Conservation (phyloP, 2,113 vertebrate genomes). For the Amazona vittata region DNA sequence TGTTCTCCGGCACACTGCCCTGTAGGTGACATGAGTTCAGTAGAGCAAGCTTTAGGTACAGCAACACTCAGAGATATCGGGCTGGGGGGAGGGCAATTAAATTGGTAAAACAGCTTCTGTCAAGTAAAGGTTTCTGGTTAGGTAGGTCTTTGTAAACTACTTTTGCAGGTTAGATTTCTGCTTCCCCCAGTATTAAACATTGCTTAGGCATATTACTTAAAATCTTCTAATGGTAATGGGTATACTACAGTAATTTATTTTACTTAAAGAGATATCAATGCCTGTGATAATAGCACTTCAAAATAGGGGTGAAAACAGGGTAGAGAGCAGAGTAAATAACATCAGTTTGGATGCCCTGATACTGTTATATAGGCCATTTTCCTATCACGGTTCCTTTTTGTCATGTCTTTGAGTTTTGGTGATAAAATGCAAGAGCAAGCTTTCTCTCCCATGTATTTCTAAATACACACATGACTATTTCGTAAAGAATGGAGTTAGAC, state of each 20-base stretch:
- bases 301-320: not conserved
- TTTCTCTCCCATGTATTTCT: not conserved
- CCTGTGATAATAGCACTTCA: rapidly evolving
- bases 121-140: not conserved
- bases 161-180: too few relatives aligned
- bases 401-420: not conserved
- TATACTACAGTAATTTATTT: not conserved
- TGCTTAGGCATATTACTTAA: not conserved
- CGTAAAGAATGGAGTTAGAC: not conserved
- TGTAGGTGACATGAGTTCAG: not conserved
- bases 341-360: not conserved
- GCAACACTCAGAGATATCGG: rapidly evolving
- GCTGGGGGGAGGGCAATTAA: rapidly evolving
- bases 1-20: not conserved
- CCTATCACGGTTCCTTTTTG: rapidly evolving
- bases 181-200: rapidly evolving
- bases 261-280: not conserved
- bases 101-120: not conserved
- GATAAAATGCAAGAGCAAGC: rapidly evolving
- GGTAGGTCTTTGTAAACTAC: not conserved
- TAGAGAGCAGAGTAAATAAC: not conserved
- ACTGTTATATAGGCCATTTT: not conserved
- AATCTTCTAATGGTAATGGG: too few relatives aligned
- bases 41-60: too few relatives aligned
- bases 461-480: rapidly evolving